Evolutionary conservation across 1,140 invertebrate genomes (phyloP), one percentile per base, ranked within the genome.

Genomic region (Drosophila carrolli): DNA sequence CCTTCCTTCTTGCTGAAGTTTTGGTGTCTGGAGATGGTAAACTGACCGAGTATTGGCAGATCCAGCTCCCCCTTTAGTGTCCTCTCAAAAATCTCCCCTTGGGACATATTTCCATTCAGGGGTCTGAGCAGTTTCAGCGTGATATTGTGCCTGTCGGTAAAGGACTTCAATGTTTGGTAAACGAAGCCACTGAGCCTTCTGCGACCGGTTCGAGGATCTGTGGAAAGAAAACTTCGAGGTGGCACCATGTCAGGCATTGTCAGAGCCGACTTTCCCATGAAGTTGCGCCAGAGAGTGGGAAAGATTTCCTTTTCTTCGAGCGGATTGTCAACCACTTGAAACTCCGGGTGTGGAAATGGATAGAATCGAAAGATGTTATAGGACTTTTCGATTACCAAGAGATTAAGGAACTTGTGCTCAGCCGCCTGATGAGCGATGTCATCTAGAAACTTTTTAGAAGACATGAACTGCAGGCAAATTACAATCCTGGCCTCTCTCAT

Each of bases 401-500:
- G 10, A 35, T 60, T 75, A 0, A 60, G 23, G 10, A 79, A 88
- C 13, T 48, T 43, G 27, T 65, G n/a, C 7, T 47, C 8, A 2
- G n/a, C 41, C 1, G 71, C 51, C 16, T 68, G n/a, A 1, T 11
- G 11, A 2, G 7, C 13, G 0, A 82, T 23, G 13, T 35, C 0
- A 1, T 16, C 4, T 0, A 79, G 46, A 4, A 50, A 27, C 13
- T 43, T 2, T 8, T 11, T 1, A 0, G 19, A 23, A 2, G 23
- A 13, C 1, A 1, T 38, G 16, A 6, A 4, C 3, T n/a, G 41
- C n/a, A 86, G 7, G 48, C 51, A 82, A 0, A 86, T 13, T 3
- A 83, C 19, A 16, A 88, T 73, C 10, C 82, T 47, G 0, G 32
- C 48, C n/a, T 70, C 56, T 4, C 75, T 54, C 44, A 86, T 71